phyloP scores from a whole-genome alignment of 2,888 invertebrate genomes.

The Ernsta delagoae region DNA sequence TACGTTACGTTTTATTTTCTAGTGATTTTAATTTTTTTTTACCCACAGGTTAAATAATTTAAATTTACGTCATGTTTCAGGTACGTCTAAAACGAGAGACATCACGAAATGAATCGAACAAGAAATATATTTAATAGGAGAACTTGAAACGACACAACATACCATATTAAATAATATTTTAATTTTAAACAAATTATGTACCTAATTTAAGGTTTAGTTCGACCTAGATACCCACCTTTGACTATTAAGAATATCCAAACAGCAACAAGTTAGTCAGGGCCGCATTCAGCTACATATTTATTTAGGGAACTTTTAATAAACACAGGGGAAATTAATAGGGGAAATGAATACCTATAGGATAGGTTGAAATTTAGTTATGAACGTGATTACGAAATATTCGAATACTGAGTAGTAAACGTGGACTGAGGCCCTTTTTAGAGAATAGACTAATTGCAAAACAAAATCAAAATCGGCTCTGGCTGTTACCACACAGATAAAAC shows the following conservation, averaged over 20 bases:
- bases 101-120: conserved; percentile 53
- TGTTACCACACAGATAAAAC: conserved; percentile 19
- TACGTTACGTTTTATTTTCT: neutral
- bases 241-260: conserved; percentile 3
- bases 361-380: neutral
- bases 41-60: conserved; percentile 14
- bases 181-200: conserved; percentile 65
- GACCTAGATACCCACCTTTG: conserved; percentile 62
- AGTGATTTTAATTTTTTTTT: neutral
- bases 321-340: too few relatives aligned
- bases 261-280: neutral
- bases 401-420: neutral
- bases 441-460: neutral
- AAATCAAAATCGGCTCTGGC: neutral
- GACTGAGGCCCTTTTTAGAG: neutral
- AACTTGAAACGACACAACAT: conserved; percentile 60
- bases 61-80: conserved; percentile 54
- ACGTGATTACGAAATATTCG: neutral
- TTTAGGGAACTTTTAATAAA: neutral
- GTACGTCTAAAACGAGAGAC: conserved; percentile 73
- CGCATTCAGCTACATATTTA: neutral
- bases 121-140: conserved; percentile 55
- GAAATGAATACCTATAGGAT: neutral
- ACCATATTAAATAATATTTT: conserved; percentile 47
- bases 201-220: conserved; percentile 55